phyloP scores from a whole-genome alignment of 2,797 vertebrate genomes.

The Pantherophis alleghaniensis region DNA sequence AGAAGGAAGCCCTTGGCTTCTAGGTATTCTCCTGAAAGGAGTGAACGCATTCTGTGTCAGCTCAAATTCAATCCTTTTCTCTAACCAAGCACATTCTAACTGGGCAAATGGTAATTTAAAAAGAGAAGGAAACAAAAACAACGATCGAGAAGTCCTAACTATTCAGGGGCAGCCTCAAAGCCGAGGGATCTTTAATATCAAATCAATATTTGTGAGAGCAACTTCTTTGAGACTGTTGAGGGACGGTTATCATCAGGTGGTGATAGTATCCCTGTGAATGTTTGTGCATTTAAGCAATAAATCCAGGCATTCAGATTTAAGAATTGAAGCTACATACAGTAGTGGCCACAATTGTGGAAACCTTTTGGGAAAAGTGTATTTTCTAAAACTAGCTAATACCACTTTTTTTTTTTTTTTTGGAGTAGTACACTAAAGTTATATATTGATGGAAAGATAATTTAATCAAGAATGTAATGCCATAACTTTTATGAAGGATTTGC shows the following conservation, averaged over 20 bases:
- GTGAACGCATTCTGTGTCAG: background rate
- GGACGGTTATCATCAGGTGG: background rate
- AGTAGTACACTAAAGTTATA: no score
- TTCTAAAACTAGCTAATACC: no score
- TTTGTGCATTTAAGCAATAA: background rate
- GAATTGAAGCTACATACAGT: background rate
- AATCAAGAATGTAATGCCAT: no score
- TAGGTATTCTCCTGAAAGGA: background rate
- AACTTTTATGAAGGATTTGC: no score
- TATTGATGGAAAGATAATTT: no score
- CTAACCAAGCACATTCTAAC: background rate
- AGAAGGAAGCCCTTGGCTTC: background rate
- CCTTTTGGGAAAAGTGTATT: no score
- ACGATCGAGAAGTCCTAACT: background rate
- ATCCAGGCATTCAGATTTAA: background rate
- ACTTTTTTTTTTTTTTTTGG: no score
- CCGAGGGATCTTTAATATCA: background rate
- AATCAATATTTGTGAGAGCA: background rate
- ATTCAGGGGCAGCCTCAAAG: background rate
- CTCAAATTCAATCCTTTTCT: background rate
- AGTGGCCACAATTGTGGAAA: no score
- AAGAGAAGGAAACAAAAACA: background rate
- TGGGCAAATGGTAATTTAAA: background rate
- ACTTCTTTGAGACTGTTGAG: background rate
- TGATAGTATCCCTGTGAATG: background rate